Evolutionary conservation across 2,113 vertebrate species (phyloP), one percentile per base, ranked within the genome.

Genomic region (Monarcha castaneiventris): DNA sequence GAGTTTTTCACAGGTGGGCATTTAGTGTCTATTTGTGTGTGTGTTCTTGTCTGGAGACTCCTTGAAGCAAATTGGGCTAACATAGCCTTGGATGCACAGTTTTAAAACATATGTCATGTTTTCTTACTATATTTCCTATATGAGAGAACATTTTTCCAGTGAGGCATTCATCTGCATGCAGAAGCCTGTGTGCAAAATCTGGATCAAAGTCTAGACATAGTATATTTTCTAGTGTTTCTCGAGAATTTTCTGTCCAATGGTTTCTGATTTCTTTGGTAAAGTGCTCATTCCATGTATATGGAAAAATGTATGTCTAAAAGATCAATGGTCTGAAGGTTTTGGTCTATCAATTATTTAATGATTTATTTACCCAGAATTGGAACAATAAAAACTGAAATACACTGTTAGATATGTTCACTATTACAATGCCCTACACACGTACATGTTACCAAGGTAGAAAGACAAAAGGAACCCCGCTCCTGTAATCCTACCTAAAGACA

Each of bases 271-370:
- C 35, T 44, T 27, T 63, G 12, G 18, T 54, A 71, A 71, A 44
- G 13, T 6, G 22, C 43, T 76, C n/a, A 73, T 21, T 84, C 11
- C 3, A 30, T 32, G 13, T 10, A 25, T 69, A 32, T 25, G 15
- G 22, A 76, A 66, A 79, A 59, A 52, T 0, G 0, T 6, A 11
- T 41, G 26, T 44, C 26, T 64, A 7, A 52, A 66, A 63, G n/a
- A 76, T 2, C 0, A 0, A 13, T 43, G 13, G 30, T 63, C 10
- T 62, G 22, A 21, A 85, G 4, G 11, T 41, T 82, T 85, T 48
- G 19, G 12, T 7, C 78, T 61, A 19, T 46, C 6, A 3, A 6
- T 63, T 84, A 39, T 16, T 4, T 32, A 55, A 55, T 30, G 3
- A 41, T 59, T 63, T 58, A 59, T 64, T 81, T 81, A 64, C 17